Evolutionary conservation across 2,113 vertebrate species (phyloP), one percentile per base, ranked within the genome.

Genomic region (Lichenostomus cassidix): DNA sequence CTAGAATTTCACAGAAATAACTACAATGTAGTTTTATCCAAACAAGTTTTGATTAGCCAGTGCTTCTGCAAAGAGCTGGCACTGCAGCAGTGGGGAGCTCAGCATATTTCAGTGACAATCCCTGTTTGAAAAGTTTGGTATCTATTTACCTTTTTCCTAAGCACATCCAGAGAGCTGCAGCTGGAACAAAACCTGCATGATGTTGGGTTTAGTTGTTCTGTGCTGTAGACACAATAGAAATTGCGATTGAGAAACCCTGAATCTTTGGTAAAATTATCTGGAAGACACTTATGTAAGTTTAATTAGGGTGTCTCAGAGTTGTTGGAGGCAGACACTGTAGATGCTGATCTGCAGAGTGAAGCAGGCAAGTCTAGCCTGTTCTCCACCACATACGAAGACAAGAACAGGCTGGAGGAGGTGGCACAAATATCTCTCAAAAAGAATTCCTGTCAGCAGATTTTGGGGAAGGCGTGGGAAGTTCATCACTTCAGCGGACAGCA

Each of bases 361-460:
- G 41, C 33, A 89, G 80, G 83, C 21, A 76, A 95, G 55, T 76
- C 84, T 94, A 88, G 76, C 55, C 39, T 90, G 35, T 62, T 58
- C 82, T 53, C n/a, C 18, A 86, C 21, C 63, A 59, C 5, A 0
- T 49, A 35, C 49, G 10, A 92, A 95, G 74, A 82, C 42, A 83
- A 31, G 87, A 82, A 81, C 75, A 91, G 69, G 37, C 19, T 89
- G 92, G 94, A 92, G 91, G 87, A 94, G 75, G 94, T 93, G 80
- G 39, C 44, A 95, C 83, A 94, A 93, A 89, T 77, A 81, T 31
- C 50, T 67, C 50, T 70, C 76, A 86, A 5, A 85, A 94, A 87
- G 28, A 59, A 59, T 29, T 86, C 29, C 39, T 89, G 86, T 74
- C 83, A 87, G 64, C 20, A 9, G 83, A 90, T 97, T 93, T 90